A percentile compares a stretch with the other conserved stretches of the same genome.
phyloP scores from a whole-genome alignment of 2,113 vertebrate species.

The human (Homo sapiens) region GRCh38 chr6:137149001-137149500 shows the following conservation, averaged over 20 bases:
- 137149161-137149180: neutral
- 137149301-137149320: neutral
- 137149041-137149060: neutral
- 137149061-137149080: neutral
- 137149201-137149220: neutral
- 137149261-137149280: neutral
- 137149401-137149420: neutral
- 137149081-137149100: neutral
- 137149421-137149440: neutral
- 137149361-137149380: neutral
- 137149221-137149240: neutral
- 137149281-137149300: neutral
- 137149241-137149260: neutral
- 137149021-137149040: neutral
- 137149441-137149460: neutral
- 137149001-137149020: neutral
- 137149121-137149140: neutral
- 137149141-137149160: neutral
- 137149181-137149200: neutral
- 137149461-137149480: neutral
- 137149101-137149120: neutral
- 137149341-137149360: neutral
- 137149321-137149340: neutral
- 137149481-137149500: neutral
- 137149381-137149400: neutral